A percentile compares a stretch with the other conserved stretches of the same genome.
Conservation (phyloP, 1,140 invertebrate species). For the Spodoptera litura region DNA sequence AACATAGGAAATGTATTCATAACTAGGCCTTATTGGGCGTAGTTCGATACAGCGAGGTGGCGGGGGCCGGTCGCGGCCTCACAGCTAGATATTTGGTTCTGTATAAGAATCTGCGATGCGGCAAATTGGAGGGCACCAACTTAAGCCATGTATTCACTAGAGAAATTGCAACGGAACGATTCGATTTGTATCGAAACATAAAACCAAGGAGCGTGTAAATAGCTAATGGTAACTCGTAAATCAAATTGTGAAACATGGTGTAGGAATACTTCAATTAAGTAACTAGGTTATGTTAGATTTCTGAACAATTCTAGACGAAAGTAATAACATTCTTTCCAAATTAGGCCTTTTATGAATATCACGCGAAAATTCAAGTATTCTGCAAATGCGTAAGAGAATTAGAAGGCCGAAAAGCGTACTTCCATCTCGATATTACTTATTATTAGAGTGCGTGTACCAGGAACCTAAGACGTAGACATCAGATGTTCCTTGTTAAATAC, state of each 20-base stretch:
- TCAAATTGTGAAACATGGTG: too few species aligned
- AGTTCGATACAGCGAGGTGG: conserved; percentile 9
- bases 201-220: conserved; percentile 1
- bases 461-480: neutral
- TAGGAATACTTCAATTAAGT: too few species aligned
- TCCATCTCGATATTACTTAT: neutral
- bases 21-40: conserved; percentile 15
- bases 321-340: too few species aligned
- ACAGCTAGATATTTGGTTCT: conserved; percentile 26
- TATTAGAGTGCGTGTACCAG: neutral
- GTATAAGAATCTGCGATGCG: conserved; percentile 48
- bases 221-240: too few species aligned
- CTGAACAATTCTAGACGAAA: too few species aligned
- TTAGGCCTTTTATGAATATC: too few species aligned
- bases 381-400: too few species aligned
- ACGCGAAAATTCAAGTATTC: too few species aligned
- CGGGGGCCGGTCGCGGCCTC: neutral
- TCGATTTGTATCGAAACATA: conserved; percentile 20
- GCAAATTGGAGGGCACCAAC: conserved; percentile 52
- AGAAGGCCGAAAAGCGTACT: too few species aligned
- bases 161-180: conserved; percentile 28
- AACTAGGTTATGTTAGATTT: too few species aligned
- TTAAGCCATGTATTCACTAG: conserved; percentile 44
- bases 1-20: conserved; percentile 15
- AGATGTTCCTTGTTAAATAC: conserved; percentile 11